Percentiles rank a stretch among this genome's conserved stretches.
Conservation (phyloP, 2,888 invertebrate species). For the Cosmopolites sordidus region DNA sequence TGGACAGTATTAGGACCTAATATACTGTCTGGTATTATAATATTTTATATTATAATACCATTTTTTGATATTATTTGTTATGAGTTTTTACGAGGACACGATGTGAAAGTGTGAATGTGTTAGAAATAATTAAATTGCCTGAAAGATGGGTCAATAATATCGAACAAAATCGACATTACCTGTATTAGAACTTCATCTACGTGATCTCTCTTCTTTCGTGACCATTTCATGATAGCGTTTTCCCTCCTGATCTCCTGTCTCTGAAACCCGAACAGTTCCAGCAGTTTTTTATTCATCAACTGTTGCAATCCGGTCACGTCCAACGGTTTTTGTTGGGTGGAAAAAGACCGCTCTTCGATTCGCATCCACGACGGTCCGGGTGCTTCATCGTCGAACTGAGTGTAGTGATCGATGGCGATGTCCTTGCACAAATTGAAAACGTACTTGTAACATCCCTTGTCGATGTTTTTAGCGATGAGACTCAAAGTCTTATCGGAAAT, state of each 20-base stretch:
- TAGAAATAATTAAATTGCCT: too few relatives aligned
- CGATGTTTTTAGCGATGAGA: slow-evolving; percentile 38
- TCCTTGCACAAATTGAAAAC: slow-evolving; percentile 62
- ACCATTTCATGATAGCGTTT: slow-evolving; percentile 58
- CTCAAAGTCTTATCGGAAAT: slow-evolving; percentile 41
- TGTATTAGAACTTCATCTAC: slow-evolving; percentile 68
- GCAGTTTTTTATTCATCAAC: slow-evolving; percentile 52
- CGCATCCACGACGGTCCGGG: slow-evolving; percentile 54
- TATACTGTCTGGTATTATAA: too few relatives aligned
- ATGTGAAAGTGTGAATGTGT: too few relatives aligned
- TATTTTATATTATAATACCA: too few relatives aligned
- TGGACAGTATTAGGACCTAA: too few relatives aligned
- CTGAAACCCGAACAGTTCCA: slow-evolving; percentile 53
- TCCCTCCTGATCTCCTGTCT: slow-evolving; percentile 51
- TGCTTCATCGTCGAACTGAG: slow-evolving; percentile 46
- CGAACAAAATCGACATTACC: too few relatives aligned
- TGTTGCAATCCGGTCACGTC: slow-evolving; percentile 51
- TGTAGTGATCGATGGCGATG: slow-evolving; percentile 53
- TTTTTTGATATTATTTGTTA: too few relatives aligned
- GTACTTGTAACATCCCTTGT: slow-evolving; percentile 55
- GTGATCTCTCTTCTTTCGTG: slow-evolving; percentile 61
- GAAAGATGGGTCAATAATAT: too few relatives aligned
- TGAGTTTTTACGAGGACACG: too few relatives aligned
- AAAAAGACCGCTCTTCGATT: slow-evolving; percentile 40
- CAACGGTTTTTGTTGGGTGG: slow-evolving; percentile 47